Conservation (phyloP, 2,888 invertebrate species). For the Chalcis sispes region DNA sequence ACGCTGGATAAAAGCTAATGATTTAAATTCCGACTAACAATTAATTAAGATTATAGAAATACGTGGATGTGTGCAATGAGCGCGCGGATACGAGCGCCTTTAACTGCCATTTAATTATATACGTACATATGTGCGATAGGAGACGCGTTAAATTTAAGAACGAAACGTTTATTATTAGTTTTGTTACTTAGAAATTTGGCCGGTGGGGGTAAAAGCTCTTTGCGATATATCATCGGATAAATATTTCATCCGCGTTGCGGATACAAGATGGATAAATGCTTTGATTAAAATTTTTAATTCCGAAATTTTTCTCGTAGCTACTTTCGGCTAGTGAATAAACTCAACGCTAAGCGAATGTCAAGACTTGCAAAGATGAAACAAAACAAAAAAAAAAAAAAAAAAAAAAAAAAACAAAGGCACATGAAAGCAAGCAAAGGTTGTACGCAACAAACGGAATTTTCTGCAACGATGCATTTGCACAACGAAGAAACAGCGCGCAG, state of each 20-base stretch:
- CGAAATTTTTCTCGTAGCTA: slow-evolving; percentile 2
- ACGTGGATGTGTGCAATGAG: not conserved
- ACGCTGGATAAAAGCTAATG: slow-evolving; percentile 41
- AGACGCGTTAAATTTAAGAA: not conserved
- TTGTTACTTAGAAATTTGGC: not conserved
- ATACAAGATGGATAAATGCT: not conserved
- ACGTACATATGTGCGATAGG: not conserved
- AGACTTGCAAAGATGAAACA: not conserved
- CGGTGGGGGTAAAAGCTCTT: not conserved
- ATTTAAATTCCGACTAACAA: slow-evolving; percentile 51
- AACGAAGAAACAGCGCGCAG: not conserved
- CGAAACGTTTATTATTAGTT: not conserved
- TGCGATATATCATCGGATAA: not conserved
- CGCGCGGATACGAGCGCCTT: no score
- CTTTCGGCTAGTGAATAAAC: not conserved
- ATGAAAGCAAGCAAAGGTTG: not conserved
- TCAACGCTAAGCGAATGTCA: not conserved
- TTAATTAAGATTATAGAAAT: slow-evolving; percentile 44
- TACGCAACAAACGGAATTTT: slow-evolving; percentile 40
- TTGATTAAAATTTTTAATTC: slow-evolving; percentile 19
- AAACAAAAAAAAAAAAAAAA: not conserved
- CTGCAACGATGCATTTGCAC: slow-evolving; percentile 39
- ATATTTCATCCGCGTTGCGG: not conserved
- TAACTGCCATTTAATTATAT: no score
- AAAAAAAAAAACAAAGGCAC: not conserved